These are phyloP conservation scores for Stenchaetothrips biformis DNA, from an alignment of 2,888 invertebrate genomes.

Conservation along the genomic window DNA sequence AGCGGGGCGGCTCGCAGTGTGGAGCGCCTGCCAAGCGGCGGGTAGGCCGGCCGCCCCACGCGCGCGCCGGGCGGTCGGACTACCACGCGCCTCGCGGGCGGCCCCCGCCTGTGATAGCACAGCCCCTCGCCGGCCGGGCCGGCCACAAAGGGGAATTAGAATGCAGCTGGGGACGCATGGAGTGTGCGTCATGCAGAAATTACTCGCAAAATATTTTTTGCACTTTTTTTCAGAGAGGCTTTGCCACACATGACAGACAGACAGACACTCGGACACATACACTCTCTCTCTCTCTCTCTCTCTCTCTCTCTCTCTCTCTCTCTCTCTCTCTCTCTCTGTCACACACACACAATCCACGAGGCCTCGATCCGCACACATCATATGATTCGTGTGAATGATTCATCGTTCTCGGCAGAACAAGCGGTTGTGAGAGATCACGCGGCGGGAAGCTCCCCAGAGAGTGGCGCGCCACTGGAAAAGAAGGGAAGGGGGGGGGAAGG, in stretches of 20 bases:
- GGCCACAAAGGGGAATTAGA: background rate
- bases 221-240: too few relatives aligned
- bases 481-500: background rate
- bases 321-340: too few relatives aligned
- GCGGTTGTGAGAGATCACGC: background rate
- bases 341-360: too few relatives aligned
- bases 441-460: background rate
- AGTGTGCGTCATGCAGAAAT: too few relatives aligned
- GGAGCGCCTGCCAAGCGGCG: background rate
- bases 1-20: background rate
- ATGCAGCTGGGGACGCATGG: too few relatives aligned
- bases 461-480: background rate
- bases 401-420: background rate
- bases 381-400: slow-evolving; percentile 1
- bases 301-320: too few relatives aligned
- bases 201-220: too few relatives aligned
- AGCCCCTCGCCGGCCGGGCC: background rate
- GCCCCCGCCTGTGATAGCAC: background rate
- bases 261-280: too few relatives aligned
- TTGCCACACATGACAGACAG: too few relatives aligned
- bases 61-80: background rate
- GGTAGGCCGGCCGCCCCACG: background rate
- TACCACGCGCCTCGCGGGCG: background rate
- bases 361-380: background rate
- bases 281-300: too few relatives aligned